Conservation (phyloP, 2,888 invertebrate species). For the Prenolepis imparis region DNA sequence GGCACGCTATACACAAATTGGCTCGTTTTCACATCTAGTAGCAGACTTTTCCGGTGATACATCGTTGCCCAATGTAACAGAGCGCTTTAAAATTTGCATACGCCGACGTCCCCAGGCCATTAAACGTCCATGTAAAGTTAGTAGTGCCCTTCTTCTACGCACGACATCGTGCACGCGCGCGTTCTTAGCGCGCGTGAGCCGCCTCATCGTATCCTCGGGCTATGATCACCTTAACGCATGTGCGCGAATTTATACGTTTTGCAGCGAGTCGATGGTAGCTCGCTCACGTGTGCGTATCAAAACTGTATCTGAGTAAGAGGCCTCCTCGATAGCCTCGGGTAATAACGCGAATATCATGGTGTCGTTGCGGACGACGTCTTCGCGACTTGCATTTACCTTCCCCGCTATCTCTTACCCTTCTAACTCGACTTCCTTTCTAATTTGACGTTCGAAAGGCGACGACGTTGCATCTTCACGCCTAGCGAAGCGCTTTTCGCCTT, state of each 20-base stretch:
- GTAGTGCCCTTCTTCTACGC: slow-evolving; percentile 63
- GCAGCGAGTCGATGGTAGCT: slow-evolving; percentile 30
- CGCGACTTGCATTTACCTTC: slow-evolving; percentile 39
- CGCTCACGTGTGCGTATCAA: slow-evolving; percentile 18
- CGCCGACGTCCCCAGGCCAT: slow-evolving; percentile 62
- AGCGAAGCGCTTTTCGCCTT: slow-evolving; percentile 15
- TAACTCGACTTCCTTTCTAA: slow-evolving; percentile 33
- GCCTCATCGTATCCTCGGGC: slow-evolving; percentile 61
- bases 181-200: slow-evolving; percentile 69
- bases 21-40: slow-evolving; percentile 54
- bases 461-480: slow-evolving; percentile 47
- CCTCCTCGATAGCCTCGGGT: slow-evolving; percentile 33
- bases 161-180: slow-evolving; percentile 73
- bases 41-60: slow-evolving; percentile 61
- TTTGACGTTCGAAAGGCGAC: slow-evolving; percentile 53
- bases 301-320: slow-evolving; percentile 44
- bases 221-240: slow-evolving; percentile 67
- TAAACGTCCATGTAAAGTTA: slow-evolving; percentile 65
- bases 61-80: slow-evolving; percentile 54
- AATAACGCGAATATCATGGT: slow-evolving; percentile 41
- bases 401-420: not conserved
- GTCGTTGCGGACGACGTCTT: slow-evolving; percentile 43
- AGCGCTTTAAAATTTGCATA: slow-evolving; percentile 67
- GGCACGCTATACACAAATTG: not conserved
- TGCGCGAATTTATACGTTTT: slow-evolving; percentile 58